Evolutionary conservation across 2,888 invertebrate species (phyloP).

Genomic region (Hirudinaria manillensis): DNA sequence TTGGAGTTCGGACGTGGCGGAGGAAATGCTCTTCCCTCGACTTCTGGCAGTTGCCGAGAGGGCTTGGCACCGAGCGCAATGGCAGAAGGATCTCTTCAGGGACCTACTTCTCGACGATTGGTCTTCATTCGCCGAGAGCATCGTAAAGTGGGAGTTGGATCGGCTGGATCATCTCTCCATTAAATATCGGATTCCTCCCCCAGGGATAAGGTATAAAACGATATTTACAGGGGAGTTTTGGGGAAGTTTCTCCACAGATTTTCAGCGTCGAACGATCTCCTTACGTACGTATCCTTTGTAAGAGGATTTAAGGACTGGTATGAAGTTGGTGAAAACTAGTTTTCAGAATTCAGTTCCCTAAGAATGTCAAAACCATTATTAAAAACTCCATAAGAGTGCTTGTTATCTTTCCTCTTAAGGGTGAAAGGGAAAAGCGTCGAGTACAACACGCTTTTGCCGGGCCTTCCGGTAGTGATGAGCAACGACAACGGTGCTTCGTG

Average conservation of each 20-base stretch:
- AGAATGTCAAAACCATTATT: neutral
- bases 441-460: constrained; percentile 25
- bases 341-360: too few relatives aligned
- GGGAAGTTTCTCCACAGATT: neutral
- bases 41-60: constrained; percentile 48
- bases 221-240: neutral
- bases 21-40: constrained; percentile 38
- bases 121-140: constrained; percentile 44
- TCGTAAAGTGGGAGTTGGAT: constrained; percentile 46
- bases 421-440: neutral
- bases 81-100: constrained; percentile 43
- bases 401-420: neutral
- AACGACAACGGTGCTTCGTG: constrained; percentile 15
- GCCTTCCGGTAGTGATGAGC: constrained; percentile 26
- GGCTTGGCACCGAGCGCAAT: constrained; percentile 49
- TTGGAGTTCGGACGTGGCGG: constrained; percentile 19
- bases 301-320: too few relatives aligned
- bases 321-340: too few relatives aligned
- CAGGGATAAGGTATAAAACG: constrained; percentile 44
- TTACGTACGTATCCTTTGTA: neutral
- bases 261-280: neutral
- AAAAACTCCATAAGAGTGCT: neutral
- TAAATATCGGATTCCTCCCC: constrained; percentile 46
- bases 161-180: constrained; percentile 44
- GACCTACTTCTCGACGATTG: constrained; percentile 41